Evolutionary conservation across 2,113 vertebrate species (phyloP).

Genomic region (Daboia siamensis): DNA sequence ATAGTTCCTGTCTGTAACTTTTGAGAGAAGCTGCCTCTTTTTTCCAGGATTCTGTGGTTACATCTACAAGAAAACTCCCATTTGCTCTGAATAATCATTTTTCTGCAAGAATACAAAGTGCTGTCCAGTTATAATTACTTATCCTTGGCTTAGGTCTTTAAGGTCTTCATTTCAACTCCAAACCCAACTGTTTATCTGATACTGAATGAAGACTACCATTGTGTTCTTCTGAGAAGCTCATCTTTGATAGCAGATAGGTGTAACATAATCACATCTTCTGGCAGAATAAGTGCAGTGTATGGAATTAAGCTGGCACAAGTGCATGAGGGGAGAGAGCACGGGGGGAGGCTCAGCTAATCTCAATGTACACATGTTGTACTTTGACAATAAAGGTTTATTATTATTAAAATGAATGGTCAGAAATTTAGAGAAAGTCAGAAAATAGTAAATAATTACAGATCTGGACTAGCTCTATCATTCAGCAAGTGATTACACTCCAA

Average conservation of each 20-base stretch:
- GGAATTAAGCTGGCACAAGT: background rate
- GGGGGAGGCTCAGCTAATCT: too few relatives aligned
- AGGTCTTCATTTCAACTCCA: background rate
- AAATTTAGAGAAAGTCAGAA: background rate
- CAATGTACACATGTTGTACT: too few relatives aligned
- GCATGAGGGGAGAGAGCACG: too few relatives aligned
- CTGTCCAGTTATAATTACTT: background rate
- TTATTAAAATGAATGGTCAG: background rate
- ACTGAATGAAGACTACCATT: background rate
- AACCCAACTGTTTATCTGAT: background rate
- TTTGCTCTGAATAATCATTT: background rate
- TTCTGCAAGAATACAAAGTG: background rate
- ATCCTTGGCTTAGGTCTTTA: background rate
- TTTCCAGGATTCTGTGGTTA: background rate
- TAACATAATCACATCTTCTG: background rate
- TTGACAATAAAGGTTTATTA: too few relatives aligned
- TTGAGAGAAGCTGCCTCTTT: background rate
- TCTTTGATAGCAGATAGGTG: background rate
- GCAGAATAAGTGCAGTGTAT: background rate
- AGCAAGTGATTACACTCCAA: background rate
- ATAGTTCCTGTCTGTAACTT: background rate
- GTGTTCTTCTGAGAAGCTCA: background rate
- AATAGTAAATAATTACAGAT: background rate
- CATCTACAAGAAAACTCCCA: background rate
- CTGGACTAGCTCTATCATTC: background rate